A percentile compares a stretch with the other conserved stretches of the same genome.
These are phyloP conservation scores for Propithecus perrieri DNA, from an alignment of 2,797 vertebrate genomes.

Conservation along the genomic window DNA sequence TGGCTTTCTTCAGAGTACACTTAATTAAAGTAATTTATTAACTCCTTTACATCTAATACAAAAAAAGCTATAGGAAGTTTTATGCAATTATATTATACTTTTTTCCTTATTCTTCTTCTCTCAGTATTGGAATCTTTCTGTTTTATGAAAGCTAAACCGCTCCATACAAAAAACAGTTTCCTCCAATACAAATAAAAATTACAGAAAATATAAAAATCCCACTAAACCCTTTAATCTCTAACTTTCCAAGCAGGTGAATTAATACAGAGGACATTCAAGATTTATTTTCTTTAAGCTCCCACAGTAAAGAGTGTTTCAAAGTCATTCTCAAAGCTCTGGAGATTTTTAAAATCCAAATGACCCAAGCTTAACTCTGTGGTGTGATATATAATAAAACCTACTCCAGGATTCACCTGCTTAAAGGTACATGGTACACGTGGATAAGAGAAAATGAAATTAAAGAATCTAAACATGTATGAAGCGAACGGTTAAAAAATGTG, in stretches of 20 bases:
- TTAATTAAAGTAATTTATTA: conserved; percentile 76
- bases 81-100: neutral
- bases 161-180: conserved; percentile 49
- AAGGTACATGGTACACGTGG: conserved; percentile 56
- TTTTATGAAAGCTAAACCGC: conserved; percentile 36
- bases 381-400: conserved; percentile 80
- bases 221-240: conserved; percentile 52
- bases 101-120: neutral
- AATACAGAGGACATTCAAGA: conserved; percentile 24
- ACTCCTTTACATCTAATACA: conserved; percentile 69
- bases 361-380: conserved; percentile 61
- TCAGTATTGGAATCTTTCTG: conserved; percentile 11
- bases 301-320: conserved; percentile 59
- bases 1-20: conserved; percentile 71
- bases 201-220: conserved; percentile 52
- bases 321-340: conserved; percentile 51
- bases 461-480: conserved; percentile 56
- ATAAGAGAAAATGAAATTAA: conserved; percentile 71
- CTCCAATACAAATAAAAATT: conserved; percentile 65
- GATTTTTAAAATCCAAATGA: conserved; percentile 68
- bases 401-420: conserved; percentile 57
- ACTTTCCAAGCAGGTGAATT: conserved; percentile 68
- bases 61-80: conserved; percentile 44
- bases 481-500: conserved; percentile 80
- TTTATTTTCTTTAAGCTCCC: conserved; percentile 63